Evolutionary conservation across 2,113 vertebrate genomes (phyloP).

Genomic region (Otolemur garnettii): DNA sequence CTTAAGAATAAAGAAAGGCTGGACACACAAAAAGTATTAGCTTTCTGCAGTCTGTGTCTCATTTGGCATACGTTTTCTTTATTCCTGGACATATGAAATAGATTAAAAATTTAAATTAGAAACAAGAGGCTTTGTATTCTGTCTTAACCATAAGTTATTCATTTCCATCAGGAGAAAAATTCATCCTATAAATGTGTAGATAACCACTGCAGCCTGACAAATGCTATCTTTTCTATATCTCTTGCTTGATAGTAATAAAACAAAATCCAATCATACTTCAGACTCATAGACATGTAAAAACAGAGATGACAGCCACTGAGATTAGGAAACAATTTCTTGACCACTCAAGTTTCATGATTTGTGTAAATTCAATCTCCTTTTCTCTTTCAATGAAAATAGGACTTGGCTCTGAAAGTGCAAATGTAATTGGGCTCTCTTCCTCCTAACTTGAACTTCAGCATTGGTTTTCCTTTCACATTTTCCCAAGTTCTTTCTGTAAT

Average conservation of each 20-base stretch:
- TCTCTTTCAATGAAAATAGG: conserved; percentile 17
- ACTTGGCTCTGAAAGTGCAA: conserved; percentile 14
- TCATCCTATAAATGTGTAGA: neutral
- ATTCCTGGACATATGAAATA: neutral
- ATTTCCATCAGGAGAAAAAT: conserved; percentile 37
- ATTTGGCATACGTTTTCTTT: neutral
- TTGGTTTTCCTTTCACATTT: neutral
- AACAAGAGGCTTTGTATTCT: conserved; percentile 56
- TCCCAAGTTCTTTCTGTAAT: neutral
- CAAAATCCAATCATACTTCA: neutral
- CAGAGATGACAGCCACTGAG: neutral
- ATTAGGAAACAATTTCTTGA: conserved; percentile 53
- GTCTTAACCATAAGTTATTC: neutral
- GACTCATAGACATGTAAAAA: conserved; percentile 34
- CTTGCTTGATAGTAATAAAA: conserved; percentile 56
- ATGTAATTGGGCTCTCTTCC: conserved; percentile 59
- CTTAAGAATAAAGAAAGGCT: neutral
- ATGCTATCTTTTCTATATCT: neutral
- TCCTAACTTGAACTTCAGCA: neutral
- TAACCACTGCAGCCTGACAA: neutral
- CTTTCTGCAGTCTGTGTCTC: neutral
- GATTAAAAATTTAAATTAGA: conserved; percentile 12
- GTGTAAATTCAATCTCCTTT: conserved; percentile 28
- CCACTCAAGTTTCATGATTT: neutral
- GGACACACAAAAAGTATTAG: neutral